phyloP scores from a whole-genome alignment of 1,140 invertebrate genomes.

The Zaprionus gabonicus region DNA sequence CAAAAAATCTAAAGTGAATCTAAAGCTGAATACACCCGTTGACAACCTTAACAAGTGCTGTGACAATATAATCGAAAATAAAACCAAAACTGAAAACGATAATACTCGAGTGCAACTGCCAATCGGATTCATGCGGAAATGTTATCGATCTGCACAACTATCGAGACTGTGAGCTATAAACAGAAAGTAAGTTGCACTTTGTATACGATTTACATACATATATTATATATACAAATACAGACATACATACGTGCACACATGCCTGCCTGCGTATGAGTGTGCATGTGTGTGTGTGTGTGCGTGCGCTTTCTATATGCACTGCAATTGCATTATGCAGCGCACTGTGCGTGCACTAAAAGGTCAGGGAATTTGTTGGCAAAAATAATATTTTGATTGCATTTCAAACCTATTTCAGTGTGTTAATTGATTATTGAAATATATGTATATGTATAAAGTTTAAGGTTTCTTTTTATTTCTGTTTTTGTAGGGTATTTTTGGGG shows the following conservation, averaged over 20 bases:
- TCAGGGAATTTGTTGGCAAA: slow-evolving; percentile 26
- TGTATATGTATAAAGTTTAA: slow-evolving; percentile 14
- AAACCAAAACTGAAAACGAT: slow-evolving; percentile 8
- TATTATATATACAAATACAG: neutral
- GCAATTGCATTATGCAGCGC: slow-evolving; percentile 1
- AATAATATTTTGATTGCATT: slow-evolving; percentile 11
- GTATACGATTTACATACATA: neutral
- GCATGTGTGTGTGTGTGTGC: slow-evolving; percentile 9
- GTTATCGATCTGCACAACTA: slow-evolving; percentile 5
- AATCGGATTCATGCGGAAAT: slow-evolving; percentile 18
- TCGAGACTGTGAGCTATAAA: slow-evolving; percentile 3
- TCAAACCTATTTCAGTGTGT: slow-evolving; percentile 6
- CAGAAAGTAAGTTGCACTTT: slow-evolving; percentile 23
- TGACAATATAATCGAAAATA: slow-evolving; percentile 44
- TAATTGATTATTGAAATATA: slow-evolving; percentile 21
- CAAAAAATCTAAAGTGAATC: slow-evolving; percentile 19
- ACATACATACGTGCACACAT: neutral
- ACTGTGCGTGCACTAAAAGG: slow-evolving; percentile 19
- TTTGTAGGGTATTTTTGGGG: neutral
- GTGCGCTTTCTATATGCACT: slow-evolving; percentile 8
- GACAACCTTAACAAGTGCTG: slow-evolving; percentile 52
- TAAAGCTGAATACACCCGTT: slow-evolving; percentile 43
- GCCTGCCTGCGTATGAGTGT: neutral
- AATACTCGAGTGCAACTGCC: neutral
- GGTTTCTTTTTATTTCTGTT: slow-evolving; percentile 17